These are phyloP conservation scores for Clarias laeviceps DNA, from an alignment of 2,797 vertebrate genomes.

Conservation along the genomic window DNA sequence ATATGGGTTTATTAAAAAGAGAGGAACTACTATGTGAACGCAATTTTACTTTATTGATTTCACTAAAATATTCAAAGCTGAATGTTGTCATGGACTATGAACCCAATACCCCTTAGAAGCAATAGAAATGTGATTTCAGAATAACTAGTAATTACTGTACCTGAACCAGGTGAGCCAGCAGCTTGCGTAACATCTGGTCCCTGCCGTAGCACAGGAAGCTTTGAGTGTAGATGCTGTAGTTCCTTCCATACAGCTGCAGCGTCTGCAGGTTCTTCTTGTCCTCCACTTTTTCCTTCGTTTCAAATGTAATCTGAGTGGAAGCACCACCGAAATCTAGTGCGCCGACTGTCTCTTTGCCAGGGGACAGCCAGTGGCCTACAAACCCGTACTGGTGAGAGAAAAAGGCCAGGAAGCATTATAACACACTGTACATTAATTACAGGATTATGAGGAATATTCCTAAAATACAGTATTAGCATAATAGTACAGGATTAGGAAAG, in stretches of 20 bases:
- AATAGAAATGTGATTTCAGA: too few relatives aligned
- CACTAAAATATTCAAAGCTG: too few relatives aligned
- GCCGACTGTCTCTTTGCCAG: slow-evolving; percentile 66
- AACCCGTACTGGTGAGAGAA: slow-evolving; percentile 72
- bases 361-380: slow-evolving; percentile 73
- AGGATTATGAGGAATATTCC: not conserved
- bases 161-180: slow-evolving; percentile 56
- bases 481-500: not conserved
- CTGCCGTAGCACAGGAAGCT: slow-evolving; percentile 81
- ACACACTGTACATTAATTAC: not conserved
- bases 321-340: slow-evolving; percentile 80
- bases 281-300: slow-evolving; percentile 60
- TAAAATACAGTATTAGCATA: not conserved
- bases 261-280: slow-evolving; percentile 61
- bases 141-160: slow-evolving; percentile 32
- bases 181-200: slow-evolving; percentile 65
- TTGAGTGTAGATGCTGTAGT: slow-evolving; percentile 76
- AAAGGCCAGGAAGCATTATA: not conserved
- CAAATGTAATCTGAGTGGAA: slow-evolving; percentile 79
- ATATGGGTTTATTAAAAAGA: too few relatives aligned
- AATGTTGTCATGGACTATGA: too few relatives aligned
- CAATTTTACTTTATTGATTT: too few relatives aligned
- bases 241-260: slow-evolving; percentile 71
- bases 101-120: too few relatives aligned
- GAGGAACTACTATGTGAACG: too few relatives aligned